A percentile compares a stretch with the other conserved stretches of the same genome.
These are phyloP conservation scores for Oligia latruncula DNA, from an alignment of 2,888 invertebrate species.

Conservation along the genomic window DNA sequence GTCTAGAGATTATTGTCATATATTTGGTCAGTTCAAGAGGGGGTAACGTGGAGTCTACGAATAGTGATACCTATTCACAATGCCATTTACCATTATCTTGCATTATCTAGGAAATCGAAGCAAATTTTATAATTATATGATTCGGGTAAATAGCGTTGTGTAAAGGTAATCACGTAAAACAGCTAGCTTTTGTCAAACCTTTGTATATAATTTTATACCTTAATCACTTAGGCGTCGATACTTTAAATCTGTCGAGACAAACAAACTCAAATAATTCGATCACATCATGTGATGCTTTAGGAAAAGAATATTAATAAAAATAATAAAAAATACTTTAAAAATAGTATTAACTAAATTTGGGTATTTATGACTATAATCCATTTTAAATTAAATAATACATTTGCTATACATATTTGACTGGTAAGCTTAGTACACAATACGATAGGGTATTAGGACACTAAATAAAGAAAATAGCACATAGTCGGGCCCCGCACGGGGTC, in stretches of 20 bases:
- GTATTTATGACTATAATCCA: conserved; percentile 90
- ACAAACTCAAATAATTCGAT: conserved; percentile 82
- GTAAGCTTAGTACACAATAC: conserved; percentile 89
- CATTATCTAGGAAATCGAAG: conserved; percentile 72
- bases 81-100: conserved; percentile 67
- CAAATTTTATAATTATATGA: conserved; percentile 65
- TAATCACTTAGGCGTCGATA: conserved; percentile 75
- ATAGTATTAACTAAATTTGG: conserved; percentile 90
- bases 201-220: conserved; percentile 75
- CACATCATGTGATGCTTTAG: conserved; percentile 87
- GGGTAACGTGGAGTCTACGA: conserved; percentile 74
- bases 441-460: conserved; percentile 86
- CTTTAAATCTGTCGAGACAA: conserved; percentile 74
- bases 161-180: conserved; percentile 67
- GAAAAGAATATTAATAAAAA: conserved; percentile 80
- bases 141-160: conserved; percentile 69
- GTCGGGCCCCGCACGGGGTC: conserved; percentile 72
- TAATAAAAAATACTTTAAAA: conserved; percentile 82
- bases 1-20: conserved; percentile 89
- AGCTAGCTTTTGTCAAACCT: conserved; percentile 74
- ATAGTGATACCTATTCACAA: conserved; percentile 64
- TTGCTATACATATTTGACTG: conserved; percentile 89
- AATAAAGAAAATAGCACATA: conserved; percentile 87
- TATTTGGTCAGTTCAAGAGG: conserved; percentile 86
- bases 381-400: conserved; percentile 88